Evolutionary conservation across 2,113 vertebrate genomes (phyloP).

Genomic region (Panthera uncia): DNA sequence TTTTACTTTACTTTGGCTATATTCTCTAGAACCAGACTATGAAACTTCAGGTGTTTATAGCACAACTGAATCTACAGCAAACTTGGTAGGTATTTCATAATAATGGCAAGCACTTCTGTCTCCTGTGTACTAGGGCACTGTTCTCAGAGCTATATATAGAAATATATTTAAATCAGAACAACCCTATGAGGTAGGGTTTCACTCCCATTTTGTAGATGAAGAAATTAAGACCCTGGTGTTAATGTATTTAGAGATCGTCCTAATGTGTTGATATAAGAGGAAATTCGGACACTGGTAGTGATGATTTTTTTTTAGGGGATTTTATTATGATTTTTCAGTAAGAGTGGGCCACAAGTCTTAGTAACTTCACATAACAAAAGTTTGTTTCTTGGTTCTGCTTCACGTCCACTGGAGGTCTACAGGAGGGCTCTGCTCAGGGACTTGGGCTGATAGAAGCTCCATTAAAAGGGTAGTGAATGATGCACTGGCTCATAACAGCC

Average conservation of each 20-base stretch:
- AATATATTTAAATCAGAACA: constrained; percentile 39
- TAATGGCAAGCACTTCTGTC: background rate
- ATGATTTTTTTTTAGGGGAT: background rate
- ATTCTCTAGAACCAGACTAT: constrained; percentile 87
- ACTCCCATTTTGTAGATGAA: constrained; percentile 46
- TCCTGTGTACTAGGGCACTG: constrained; percentile 22
- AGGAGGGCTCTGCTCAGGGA: background rate
- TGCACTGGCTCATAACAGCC: background rate
- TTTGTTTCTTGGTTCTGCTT: constrained; percentile 22
- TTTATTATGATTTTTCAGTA: background rate
- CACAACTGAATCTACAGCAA: constrained; percentile 87
- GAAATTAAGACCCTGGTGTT: constrained; percentile 31
- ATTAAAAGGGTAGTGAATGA: constrained; percentile 14
- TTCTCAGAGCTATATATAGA: constrained; percentile 27
- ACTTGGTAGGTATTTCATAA: constrained; percentile 87
- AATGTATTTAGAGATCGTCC: background rate
- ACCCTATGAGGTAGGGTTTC: background rate
- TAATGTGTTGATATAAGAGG: constrained; percentile 4
- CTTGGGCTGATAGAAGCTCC: background rate
- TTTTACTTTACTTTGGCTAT: constrained; percentile 54
- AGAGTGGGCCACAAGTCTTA: constrained; percentile 1
- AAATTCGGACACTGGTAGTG: background rate
- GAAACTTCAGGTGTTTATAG: constrained; percentile 87
- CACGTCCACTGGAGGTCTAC: background rate
- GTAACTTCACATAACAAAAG: background rate